A percentile compares a stretch with the other conserved stretches of the same genome.
Conservation (phyloP, 2,888 invertebrate species). For the Heliconius charithonia region DNA sequence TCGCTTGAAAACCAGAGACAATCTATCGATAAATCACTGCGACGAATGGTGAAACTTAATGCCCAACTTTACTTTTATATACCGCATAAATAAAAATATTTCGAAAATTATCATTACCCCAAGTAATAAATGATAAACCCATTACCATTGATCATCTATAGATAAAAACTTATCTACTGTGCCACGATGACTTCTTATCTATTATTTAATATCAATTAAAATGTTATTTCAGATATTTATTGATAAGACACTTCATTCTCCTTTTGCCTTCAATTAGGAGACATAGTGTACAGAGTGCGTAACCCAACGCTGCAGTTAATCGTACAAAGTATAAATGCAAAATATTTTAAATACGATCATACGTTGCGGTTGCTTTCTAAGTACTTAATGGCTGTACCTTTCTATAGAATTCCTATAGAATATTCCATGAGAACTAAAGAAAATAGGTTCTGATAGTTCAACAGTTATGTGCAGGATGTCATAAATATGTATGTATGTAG, state of each 20-base stretch:
- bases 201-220: too few relatives aligned
- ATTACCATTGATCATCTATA: too few relatives aligned
- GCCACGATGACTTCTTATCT: too few relatives aligned
- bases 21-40: background rate
- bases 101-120: too few relatives aligned
- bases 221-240: too few relatives aligned
- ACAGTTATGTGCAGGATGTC: constrained; percentile 27
- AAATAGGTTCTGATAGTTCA: constrained; percentile 25
- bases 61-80: background rate
- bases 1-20: background rate
- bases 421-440: constrained; percentile 10
- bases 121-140: too few relatives aligned
- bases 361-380: background rate
- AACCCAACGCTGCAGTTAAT: background rate
- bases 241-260: too few relatives aligned
- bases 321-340: background rate
- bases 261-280: too few relatives aligned
- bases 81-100: background rate
- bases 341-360: background rate
- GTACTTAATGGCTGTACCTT: background rate
- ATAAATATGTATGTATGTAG: constrained; percentile 46
- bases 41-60: background rate
- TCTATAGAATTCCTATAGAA: constrained; percentile 1
- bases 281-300: too few relatives aligned
- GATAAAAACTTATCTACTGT: too few relatives aligned